Evolutionary conservation across 92 coral and sea anemone genomes (phyloP).

Genomic region (Phymanthus crucifer): DNA sequence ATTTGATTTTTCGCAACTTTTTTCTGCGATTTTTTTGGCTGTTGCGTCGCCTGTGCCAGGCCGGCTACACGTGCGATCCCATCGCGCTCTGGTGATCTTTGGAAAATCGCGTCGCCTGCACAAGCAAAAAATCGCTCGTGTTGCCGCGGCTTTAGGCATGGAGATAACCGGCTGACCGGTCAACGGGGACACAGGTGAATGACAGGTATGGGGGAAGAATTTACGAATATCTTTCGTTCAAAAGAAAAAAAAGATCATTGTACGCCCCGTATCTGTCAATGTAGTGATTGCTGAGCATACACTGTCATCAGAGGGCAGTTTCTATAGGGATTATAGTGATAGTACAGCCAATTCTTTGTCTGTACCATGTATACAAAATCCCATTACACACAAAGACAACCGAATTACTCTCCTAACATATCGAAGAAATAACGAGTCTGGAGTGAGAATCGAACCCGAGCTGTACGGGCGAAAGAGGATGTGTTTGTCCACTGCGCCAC

Average conservation of each 20-base stretch:
- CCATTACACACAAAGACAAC: background rate
- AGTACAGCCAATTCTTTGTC: constrained; percentile 1
- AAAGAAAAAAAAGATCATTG: constrained; percentile 2
- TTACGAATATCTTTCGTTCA: background rate
- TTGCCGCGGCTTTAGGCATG: too few relatives aligned
- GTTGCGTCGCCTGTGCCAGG: too few relatives aligned
- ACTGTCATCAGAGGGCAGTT: constrained; percentile 55
- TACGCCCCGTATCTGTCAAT: constrained; percentile 56
- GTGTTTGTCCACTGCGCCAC: background rate
- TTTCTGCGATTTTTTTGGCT: too few relatives aligned
- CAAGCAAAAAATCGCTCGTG: too few relatives aligned
- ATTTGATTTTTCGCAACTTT: too few relatives aligned
- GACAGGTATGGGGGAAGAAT: too few relatives aligned
- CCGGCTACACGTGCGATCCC: too few relatives aligned
- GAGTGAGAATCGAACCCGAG: background rate
- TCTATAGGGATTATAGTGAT: constrained; percentile 30
- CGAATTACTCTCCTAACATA: background rate
- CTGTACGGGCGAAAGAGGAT: background rate
- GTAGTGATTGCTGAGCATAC: constrained; percentile 16
- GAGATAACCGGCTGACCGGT: too few relatives aligned
- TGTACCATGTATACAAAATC: constrained; percentile 33
- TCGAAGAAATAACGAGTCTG: background rate
- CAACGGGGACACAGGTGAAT: too few relatives aligned
- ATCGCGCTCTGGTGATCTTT: too few relatives aligned
- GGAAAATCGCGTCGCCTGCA: too few relatives aligned